Evolutionary conservation across 2,888 invertebrate species (phyloP).

Genomic region (Agrochola lota): DNA sequence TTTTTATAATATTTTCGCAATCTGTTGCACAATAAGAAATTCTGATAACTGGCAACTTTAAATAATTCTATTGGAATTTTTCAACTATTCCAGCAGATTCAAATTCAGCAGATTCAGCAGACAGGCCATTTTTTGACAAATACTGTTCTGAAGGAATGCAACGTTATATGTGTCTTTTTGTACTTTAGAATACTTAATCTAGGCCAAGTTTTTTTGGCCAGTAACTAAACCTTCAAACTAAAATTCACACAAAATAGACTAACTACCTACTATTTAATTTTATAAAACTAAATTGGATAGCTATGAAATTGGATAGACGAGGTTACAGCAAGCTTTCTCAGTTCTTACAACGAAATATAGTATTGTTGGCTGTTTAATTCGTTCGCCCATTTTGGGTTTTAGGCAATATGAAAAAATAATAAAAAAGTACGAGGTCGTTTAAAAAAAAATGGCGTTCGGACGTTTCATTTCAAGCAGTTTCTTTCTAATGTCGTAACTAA

Average conservation of each 20-base stretch:
- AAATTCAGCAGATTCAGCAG: too few relatives aligned
- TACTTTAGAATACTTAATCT: not conserved
- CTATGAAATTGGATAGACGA: not conserved
- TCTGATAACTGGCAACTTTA: not conserved
- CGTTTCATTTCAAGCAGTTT: not conserved
- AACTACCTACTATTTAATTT: not conserved
- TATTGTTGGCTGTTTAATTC: not conserved
- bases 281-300: not conserved
- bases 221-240: not conserved
- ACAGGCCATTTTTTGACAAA: not conserved
- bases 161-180: not conserved
- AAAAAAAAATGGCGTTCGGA: not conserved
- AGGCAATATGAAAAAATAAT: not conserved
- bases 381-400: not conserved
- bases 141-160: not conserved
- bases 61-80: not conserved
- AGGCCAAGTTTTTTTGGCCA: not conserved
- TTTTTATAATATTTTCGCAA: not conserved
- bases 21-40: not conserved
- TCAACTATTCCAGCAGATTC: not conserved
- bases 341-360: not conserved
- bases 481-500: not conserved
- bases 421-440: not conserved
- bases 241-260: conserved; percentile 18
- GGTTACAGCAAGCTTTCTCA: not conserved